phyloP scores from a whole-genome alignment of 2,888 invertebrate species.

The Morinoia aosen region DNA sequence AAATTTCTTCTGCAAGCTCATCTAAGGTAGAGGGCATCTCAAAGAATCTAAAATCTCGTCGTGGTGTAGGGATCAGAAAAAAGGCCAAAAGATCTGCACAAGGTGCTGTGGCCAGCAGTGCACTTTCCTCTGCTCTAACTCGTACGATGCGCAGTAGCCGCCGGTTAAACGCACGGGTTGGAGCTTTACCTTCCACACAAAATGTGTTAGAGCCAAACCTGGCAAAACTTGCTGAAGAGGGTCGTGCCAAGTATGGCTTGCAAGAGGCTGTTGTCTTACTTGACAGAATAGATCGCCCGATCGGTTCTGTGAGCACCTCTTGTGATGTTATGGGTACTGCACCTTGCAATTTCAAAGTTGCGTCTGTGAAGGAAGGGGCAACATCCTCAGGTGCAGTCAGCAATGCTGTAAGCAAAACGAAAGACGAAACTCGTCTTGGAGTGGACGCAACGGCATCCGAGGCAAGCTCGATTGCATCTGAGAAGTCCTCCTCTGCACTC shows the following conservation, averaged over 20 bases:
- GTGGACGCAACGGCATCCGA: neutral
- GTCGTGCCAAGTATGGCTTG: neutral
- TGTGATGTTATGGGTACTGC: neutral
- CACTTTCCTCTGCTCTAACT: neutral
- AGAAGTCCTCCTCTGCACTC: too few relatives aligned
- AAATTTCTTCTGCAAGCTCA: neutral
- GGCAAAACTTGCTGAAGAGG: neutral
- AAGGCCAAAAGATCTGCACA: neutral
- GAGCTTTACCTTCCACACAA: neutral
- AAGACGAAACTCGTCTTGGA: neutral
- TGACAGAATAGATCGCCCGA: neutral
- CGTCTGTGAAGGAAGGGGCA: too few relatives aligned
- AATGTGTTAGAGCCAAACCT: neutral
- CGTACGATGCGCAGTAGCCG: neutral
- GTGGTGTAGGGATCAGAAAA: neutral
- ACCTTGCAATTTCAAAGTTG: neutral
- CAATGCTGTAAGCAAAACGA: neutral
- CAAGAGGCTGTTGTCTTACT: neutral
- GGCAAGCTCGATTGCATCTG: neutral
- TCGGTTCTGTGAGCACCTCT: neutral
- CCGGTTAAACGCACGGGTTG: neutral
- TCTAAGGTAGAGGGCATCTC: neutral
- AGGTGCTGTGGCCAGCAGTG: neutral
- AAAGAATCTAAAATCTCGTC: neutral
- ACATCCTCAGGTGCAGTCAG: neutral